These are phyloP conservation scores for Tenthredo amoena DNA, from an alignment of 2,888 invertebrate species.

Conservation along the genomic window DNA sequence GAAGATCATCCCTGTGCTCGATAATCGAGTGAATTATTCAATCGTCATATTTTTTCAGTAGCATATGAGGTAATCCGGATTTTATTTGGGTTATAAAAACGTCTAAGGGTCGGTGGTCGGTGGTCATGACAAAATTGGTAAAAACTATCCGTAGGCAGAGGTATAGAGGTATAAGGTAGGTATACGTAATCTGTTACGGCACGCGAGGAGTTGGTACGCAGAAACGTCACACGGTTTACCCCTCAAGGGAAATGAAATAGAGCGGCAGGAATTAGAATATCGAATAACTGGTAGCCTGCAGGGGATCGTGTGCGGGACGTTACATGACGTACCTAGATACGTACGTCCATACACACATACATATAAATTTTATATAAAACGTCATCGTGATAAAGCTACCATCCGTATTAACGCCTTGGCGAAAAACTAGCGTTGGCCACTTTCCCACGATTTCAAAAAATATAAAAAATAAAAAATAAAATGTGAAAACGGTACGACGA, in stretches of 20 bases:
- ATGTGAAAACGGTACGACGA: neutral
- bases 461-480: neutral
- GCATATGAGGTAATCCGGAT: neutral
- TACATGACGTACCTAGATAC: constrained; percentile 12
- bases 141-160: neutral
- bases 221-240: constrained; percentile 34
- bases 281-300: constrained; percentile 1
- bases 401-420: neutral
- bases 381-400: neutral
- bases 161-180: too few species aligned
- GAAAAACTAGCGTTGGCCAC: neutral
- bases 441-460: constrained; percentile 2
- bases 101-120: neutral
- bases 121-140: neutral
- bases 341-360: neutral
- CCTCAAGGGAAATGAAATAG: constrained; percentile 52
- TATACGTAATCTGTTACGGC: constrained; percentile 34
- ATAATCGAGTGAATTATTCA: neutral
- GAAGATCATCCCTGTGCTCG: neutral
- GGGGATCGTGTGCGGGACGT: neutral
- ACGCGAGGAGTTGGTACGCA: constrained; percentile 27
- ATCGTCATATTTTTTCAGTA: neutral
- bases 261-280: constrained; percentile 40
- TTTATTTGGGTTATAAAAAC: neutral
- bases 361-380: neutral